Base-by-base conservation (phyloP, 92 coral and sea anemone species). In the Actinostola sp. region DNA sequence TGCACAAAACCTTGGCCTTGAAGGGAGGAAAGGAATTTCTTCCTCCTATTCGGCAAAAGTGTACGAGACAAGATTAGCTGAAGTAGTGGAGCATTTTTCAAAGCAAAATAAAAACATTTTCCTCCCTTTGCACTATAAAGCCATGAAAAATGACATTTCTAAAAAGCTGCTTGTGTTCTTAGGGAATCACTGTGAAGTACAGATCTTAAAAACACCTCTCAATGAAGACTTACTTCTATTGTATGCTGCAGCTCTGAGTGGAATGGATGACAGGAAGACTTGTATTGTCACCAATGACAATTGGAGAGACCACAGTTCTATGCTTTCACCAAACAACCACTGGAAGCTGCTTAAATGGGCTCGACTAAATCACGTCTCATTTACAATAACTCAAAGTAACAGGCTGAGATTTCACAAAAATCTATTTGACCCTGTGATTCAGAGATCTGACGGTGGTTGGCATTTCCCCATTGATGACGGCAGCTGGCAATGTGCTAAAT, bases 1-100 rank as follows among this genome's bases (percentile, higher is more conserved):
- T 88, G 98, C 97, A 17, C 88, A 86, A 70, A 94, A 89, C 82
- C 82, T 94, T 77, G 98, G 92, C 11, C 81, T 88, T 13, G 74
- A 78, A 29, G 83, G 87, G 16, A 59, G 62, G 55, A 65, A 60
- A 48, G 65, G 32, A 39, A 53, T 38, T 35, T 64, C 84, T 2
- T 56, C 63, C 21, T 36, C 46, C 20, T 30, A 63, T 24, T 45
- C 35, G n/a, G 75, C 54, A 50, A 73, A 62, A 27, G 64, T 91
- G 54, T 78, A 87, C 35, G 44, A 67, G 32, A 82, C 74, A 8
- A 69, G 80, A 51, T 67, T 94, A 2, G 43, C 34, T 13, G 69
- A 82, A 61, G 73, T 87, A 0, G 82, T 79, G 1, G 31, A 51
- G 19, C 72, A 88, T 55, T 77, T 91, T 80, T 63, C 65, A 26